These are phyloP conservation scores for Cervus canadensis DNA, from an alignment of 2,113 vertebrate species.

Conservation along the genomic window DNA sequence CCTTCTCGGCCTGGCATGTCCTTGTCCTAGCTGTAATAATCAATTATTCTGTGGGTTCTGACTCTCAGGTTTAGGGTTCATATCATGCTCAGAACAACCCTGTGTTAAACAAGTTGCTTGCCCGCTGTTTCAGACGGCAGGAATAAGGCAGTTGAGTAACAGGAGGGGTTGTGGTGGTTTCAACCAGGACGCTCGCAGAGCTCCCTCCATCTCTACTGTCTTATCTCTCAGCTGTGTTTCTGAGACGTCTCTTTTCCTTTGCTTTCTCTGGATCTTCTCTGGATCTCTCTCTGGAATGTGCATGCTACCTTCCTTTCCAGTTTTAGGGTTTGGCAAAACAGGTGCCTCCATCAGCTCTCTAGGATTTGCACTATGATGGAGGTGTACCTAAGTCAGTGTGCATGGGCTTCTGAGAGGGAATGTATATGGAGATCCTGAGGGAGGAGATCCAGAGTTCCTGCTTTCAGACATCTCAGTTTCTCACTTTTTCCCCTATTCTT, in stretches of 20 bases:
- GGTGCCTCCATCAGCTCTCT: background rate
- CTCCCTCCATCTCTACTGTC: accelerated
- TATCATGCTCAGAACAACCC: background rate
- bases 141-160: background rate
- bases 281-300: background rate
- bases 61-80: background rate
- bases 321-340: background rate
- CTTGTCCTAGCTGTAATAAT: background rate
- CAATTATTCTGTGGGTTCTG: background rate
- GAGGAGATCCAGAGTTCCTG: background rate
- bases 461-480: background rate
- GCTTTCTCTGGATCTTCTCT: background rate
- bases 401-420: background rate
- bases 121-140: background rate
- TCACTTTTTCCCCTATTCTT: slow-evolving; percentile 5
- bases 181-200: background rate
- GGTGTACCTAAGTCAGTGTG: background rate
- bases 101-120: background rate
- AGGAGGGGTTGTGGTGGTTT: background rate
- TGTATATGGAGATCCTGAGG: background rate
- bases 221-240: background rate
- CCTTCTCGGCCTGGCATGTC: background rate
- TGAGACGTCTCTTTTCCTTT: background rate
- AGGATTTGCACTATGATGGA: background rate
- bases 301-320: background rate